Base-by-base conservation (phyloP, 2,113 vertebrate genomes). In the Coryphaenoides rupestris region DNA sequence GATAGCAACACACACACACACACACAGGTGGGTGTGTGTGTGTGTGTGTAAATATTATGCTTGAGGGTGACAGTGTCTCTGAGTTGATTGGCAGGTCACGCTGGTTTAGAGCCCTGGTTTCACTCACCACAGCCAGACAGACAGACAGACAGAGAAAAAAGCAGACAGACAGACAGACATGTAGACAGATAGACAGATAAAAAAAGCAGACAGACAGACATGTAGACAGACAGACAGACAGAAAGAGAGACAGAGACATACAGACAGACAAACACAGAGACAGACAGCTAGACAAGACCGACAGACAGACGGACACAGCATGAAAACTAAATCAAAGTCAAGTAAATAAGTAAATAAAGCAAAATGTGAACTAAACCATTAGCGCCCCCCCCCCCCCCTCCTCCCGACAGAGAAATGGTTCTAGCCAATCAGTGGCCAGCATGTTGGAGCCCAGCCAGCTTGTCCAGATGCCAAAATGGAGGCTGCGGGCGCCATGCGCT, bases 391-490 rank as follows among this genome's bases (percentile, higher is more conserved):
- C 70, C 77, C 72, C 62, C 55, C 69, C 81, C 76, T 76, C 68
- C 63, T 71, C 21, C 77, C 49, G 55, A 81, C 68, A 61, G 77
- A 77, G 83, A 86, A 87, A 78, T 80, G 83, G 83, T 86, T 84
- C 84, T 83, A 84, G 86, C 77, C 84, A 75, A 77, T 66, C 72
- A 75, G 75, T 83, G 86, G 84, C 84, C 84, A 77, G 69, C 57
- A 74, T 69, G 45, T 80, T 87, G 84, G 86, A 84, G 69, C 75
- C 63, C 71, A 76, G 81, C 85, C 88, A 87, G 79, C 69, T 84
- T 69, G 67, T 75, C 79, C 84, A 88, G 81, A 84, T 83, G 83
- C 83, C 78, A 84, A 80, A 85, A 80, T 71, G 81, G 81, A 85
- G 82, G 82, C 79, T 77, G 72, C 33, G 7, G 33, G 33, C 33